Conservation (phyloP, 2,888 invertebrate species). For the Adelphocoris suturalis region DNA sequence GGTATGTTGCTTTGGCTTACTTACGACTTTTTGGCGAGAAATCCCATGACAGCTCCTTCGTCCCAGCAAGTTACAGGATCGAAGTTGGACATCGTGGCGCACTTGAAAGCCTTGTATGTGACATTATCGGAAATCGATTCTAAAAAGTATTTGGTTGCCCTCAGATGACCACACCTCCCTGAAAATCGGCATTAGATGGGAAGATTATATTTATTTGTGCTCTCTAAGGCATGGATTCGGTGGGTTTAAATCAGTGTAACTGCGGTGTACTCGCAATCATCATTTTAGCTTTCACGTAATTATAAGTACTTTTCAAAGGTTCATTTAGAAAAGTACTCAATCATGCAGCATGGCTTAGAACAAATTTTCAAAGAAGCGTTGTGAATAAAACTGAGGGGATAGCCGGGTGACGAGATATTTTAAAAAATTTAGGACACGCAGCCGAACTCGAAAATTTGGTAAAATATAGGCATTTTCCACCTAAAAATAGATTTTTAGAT, state of each 20-base stretch:
- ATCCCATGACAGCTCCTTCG: conserved; percentile 31
- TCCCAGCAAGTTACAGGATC: conserved; percentile 28
- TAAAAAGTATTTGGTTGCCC: conserved; percentile 6
- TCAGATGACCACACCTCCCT: conserved; percentile 44
- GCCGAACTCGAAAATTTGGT: too few species aligned
- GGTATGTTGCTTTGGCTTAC: neutral
- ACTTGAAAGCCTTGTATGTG: neutral
- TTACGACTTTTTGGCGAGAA: neutral
- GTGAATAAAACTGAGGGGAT: too few species aligned
- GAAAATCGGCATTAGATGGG: neutral
- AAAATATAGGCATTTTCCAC: too few species aligned
- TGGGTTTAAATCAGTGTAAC: neutral
- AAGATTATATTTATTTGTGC: neutral
- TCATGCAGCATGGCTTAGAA: too few species aligned
- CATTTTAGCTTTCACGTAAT: too few species aligned
- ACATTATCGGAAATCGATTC: conserved; percentile 2
- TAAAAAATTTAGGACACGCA: too few species aligned
- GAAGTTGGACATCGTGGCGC: neutral
- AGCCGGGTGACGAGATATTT: too few species aligned
- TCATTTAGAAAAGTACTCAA: too few species aligned
- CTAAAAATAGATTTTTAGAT: too few species aligned
- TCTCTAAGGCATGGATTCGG: neutral
- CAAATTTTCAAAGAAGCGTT: too few species aligned
- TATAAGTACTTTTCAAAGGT: too few species aligned
- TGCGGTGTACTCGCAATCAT: too few species aligned